Evolutionary conservation across 2,113 vertebrate genomes (phyloP).

Genomic region (Budorcas taxicolor): DNA sequence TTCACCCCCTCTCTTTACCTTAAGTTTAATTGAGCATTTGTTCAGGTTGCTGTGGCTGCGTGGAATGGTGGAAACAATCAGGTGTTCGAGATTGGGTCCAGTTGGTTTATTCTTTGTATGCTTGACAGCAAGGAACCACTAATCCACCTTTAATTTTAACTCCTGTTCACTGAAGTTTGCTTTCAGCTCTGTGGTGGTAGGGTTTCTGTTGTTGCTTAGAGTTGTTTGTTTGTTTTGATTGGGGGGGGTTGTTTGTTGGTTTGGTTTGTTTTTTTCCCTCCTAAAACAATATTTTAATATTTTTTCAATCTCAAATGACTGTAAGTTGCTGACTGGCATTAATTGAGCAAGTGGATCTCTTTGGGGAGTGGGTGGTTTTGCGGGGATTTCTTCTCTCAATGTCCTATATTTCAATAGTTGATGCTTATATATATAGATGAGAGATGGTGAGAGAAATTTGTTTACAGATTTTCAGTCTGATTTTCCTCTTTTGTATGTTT

Average conservation of each 20-base stretch:
- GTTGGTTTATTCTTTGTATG: background rate
- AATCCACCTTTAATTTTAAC: background rate
- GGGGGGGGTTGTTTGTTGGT: background rate
- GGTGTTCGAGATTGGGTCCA: background rate
- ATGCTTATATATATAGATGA: background rate
- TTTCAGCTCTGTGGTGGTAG: background rate
- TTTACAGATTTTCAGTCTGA: background rate
- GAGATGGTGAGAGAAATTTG: background rate
- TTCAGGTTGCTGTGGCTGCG: background rate
- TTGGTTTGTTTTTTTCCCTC: rapidly evolving
- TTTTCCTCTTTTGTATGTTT: constrained; percentile 32
- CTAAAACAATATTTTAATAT: constrained; percentile 3
- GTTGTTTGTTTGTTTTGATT: background rate
- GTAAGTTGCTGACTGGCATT: background rate
- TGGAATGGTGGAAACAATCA: background rate
- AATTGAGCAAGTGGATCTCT: background rate
- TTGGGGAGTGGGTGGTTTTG: background rate
- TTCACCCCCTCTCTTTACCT: background rate
- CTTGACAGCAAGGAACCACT: background rate
- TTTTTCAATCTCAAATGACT: background rate
- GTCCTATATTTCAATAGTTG: background rate
- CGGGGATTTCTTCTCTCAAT: background rate
- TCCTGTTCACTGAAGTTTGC: constrained; percentile 7
- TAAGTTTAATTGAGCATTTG: background rate
- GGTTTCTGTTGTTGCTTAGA: background rate